These are phyloP conservation scores for Drosophila orosa DNA, from an alignment of 1,140 invertebrate genomes.

Conservation along the genomic window DNA sequence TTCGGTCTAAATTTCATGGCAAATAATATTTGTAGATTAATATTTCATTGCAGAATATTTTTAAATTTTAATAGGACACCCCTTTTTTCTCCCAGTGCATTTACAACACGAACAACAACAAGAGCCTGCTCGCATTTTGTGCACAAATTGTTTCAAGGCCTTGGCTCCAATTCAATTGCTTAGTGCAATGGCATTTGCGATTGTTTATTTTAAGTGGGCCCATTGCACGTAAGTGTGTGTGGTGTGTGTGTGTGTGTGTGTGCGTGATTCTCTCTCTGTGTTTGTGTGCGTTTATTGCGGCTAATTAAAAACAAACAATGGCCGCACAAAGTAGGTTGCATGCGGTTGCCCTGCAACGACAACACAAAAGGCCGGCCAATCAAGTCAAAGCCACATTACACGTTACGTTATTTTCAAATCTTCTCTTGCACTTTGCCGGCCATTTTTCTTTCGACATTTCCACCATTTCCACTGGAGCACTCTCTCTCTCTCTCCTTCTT, in stretches of 20 bases:
- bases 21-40: too few species aligned
- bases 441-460: slow-evolving; percentile 68
- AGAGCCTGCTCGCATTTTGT: slow-evolving; percentile 25
- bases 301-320: slow-evolving; percentile 83
- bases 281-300: slow-evolving; percentile 75
- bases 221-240: slow-evolving; percentile 42
- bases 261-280: slow-evolving; percentile 43
- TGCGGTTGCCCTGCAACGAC: slow-evolving; percentile 56
- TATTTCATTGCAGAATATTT: background rate
- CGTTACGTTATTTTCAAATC: slow-evolving; percentile 66
- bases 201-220: slow-evolving; percentile 78
- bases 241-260: slow-evolving; percentile 47
- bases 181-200: slow-evolving; percentile 77
- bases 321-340: slow-evolving; percentile 75
- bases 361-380: slow-evolving; percentile 61
- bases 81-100: slow-evolving; percentile 9
- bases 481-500: too few species aligned
- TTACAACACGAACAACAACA: background rate
- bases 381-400: slow-evolving; percentile 71
- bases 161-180: slow-evolving; percentile 77
- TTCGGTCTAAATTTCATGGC: background rate
- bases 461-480: slow-evolving; percentile 20
- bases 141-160: slow-evolving; percentile 78
- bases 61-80: background rate
- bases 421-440: slow-evolving; percentile 31